Conservation (phyloP, 1,140 invertebrate genomes). For the Drosophila orosa region DNA sequence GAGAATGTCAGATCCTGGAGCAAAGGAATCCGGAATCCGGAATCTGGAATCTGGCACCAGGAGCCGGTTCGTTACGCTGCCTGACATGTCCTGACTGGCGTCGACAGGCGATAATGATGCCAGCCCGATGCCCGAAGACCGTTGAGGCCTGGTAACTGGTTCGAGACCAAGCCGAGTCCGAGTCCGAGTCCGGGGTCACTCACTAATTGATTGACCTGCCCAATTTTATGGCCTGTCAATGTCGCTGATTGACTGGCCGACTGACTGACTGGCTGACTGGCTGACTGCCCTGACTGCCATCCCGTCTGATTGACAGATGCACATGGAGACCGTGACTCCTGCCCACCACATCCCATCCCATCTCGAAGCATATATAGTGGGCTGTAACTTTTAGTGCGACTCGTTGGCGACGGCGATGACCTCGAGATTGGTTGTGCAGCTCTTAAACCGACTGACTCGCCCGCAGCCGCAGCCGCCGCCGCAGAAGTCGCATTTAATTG, state of each 20-base stretch:
- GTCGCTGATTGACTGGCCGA: slow-evolving; percentile 42
- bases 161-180: neutral
- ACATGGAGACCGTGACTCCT: slow-evolving; percentile 21
- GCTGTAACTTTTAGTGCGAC: slow-evolving; percentile 47
- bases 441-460: slow-evolving; percentile 29
- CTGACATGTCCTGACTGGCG: slow-evolving; percentile 49
- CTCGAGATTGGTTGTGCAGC: slow-evolving; percentile 42
- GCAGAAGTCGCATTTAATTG: slow-evolving; percentile 47
- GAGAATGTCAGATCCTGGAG: neutral
- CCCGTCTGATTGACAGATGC: slow-evolving; percentile 37
- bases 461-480: slow-evolving; percentile 22
- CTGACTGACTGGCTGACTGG: slow-evolving; percentile 22
- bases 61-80: slow-evolving; percentile 4
- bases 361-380: slow-evolving; percentile 1
- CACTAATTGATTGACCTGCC: slow-evolving; percentile 67
- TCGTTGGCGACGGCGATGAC: slow-evolving; percentile 34
- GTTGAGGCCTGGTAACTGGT: slow-evolving; percentile 1
- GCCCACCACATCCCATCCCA: neutral
- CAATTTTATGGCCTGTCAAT: slow-evolving; percentile 55
- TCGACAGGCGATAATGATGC: slow-evolving; percentile 50
- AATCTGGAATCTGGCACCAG: neutral
- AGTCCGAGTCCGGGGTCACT: slow-evolving; percentile 7
- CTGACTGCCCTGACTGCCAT: slow-evolving; percentile 18
- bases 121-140: slow-evolving; percentile 25
- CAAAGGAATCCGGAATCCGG: neutral